A percentile compares a stretch with the other conserved stretches of the same genome.
phyloP scores from a whole-genome alignment of 2,888 invertebrate genomes.

The Coecobrya sp. region DNA sequence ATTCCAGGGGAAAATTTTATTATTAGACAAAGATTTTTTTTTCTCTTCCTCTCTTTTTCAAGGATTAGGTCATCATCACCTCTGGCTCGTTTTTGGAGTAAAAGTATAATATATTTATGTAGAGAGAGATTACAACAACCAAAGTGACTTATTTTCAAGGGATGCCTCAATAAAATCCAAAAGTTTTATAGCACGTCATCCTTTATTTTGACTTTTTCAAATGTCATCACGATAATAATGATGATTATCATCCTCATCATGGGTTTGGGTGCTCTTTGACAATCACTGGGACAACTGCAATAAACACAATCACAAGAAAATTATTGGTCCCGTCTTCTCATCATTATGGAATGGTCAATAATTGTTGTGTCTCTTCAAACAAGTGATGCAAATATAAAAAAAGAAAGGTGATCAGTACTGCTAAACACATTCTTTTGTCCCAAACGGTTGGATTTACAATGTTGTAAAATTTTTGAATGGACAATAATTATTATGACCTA shows the following conservation, averaged over 20 bases:
- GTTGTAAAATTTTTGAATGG: conserved; percentile 73
- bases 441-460: conserved; percentile 76
- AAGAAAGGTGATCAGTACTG: conserved; percentile 75
- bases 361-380: conserved; percentile 47
- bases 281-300: conserved; percentile 60
- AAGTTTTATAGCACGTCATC: conserved; percentile 78
- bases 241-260: conserved; percentile 76
- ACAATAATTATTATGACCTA: conserved; percentile 66
- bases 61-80: conserved; percentile 74
- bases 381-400: conserved; percentile 61
- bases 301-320: conserved; percentile 70
- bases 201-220: conserved; percentile 80
- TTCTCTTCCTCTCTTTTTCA: conserved; percentile 40
- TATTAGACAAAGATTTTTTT: conserved; percentile 35
- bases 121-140: conserved; percentile 23
- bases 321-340: conserved; percentile 61
- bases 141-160: conserved; percentile 28
- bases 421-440: conserved; percentile 77
- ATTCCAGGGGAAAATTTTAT: conserved; percentile 52
- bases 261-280: conserved; percentile 64
- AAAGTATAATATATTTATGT: background rate
- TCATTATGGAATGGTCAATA: conserved; percentile 71
- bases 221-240: conserved; percentile 80
- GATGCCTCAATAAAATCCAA: conserved; percentile 33
- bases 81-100: conserved; percentile 13